A percentile compares a stretch with the other conserved stretches of the same genome.
These are phyloP conservation scores for Pristionchus japonicus DNA, from an alignment of 2,888 invertebrate genomes.

Conservation along the genomic window DNA sequence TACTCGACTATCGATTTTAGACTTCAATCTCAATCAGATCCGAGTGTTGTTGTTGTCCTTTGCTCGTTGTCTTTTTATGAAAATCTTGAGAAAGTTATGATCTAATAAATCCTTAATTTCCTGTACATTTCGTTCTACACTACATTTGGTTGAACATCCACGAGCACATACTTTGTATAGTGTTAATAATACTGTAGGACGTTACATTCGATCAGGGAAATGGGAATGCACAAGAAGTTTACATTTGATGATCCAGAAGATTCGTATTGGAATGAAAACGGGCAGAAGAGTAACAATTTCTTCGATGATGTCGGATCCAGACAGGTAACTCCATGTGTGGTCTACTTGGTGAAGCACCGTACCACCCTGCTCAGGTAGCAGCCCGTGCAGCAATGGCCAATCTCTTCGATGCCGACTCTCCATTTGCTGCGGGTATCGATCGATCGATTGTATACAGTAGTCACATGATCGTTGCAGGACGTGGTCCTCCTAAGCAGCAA, in stretches of 20 bases:
- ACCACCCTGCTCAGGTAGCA: slow-evolving; percentile 1
- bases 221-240: slow-evolving; percentile 65
- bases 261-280: slow-evolving; percentile 66
- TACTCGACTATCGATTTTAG: neutral
- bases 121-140: neutral
- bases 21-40: neutral
- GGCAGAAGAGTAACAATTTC: slow-evolving; percentile 56
- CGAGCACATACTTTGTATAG: neutral
- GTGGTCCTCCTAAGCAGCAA: neutral
- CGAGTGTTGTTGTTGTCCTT: neutral
- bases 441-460: neutral
- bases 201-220: slow-evolving; percentile 13
- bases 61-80: slow-evolving; percentile 26
- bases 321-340: slow-evolving; percentile 51
- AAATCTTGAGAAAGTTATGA: slow-evolving; percentile 27
- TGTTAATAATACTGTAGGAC: neutral
- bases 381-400: slow-evolving; percentile 57
- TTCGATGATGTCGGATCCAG: slow-evolving; percentile 65
- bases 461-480: neutral
- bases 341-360: neutral
- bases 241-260: slow-evolving; percentile 72
- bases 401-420: slow-evolving; percentile 55
- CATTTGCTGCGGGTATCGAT: neutral
- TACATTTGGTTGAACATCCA: neutral
- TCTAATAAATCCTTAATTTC: neutral